Conservation (phyloP, 2,113 vertebrate species). For the Podarcis raffonei region DNA sequence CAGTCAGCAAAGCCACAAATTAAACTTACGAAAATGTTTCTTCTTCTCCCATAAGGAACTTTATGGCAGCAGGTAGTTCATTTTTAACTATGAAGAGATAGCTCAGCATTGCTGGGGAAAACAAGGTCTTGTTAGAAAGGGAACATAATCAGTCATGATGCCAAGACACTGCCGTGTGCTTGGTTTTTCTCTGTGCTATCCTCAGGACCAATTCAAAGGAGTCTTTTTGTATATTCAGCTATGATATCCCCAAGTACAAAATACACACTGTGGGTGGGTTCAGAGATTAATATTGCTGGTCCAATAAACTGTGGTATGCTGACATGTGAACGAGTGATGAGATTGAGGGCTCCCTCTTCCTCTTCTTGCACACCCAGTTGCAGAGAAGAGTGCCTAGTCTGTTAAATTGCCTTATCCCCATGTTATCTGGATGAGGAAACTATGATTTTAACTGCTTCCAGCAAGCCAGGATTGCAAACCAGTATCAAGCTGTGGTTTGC, state of each 20-base stretch:
- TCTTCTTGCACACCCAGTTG: background rate
- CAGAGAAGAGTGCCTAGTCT: background rate
- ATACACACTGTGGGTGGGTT: background rate
- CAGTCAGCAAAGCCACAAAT: conserved; percentile 26
- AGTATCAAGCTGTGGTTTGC: background rate
- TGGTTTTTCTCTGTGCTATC: background rate
- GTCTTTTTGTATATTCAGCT: background rate
- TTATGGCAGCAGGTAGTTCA: conserved; percentile 93
- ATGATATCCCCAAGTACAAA: background rate
- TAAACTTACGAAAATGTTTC: conserved; percentile 74
- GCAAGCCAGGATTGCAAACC: background rate
- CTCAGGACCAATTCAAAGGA: background rate
- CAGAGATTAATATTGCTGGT: background rate
- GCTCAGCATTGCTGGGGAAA: conserved; percentile 90
- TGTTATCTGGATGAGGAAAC: too few species aligned
- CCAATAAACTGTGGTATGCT: background rate
- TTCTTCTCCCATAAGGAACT: conserved; percentile 78
- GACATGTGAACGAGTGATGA: background rate
- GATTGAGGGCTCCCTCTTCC: too few species aligned
- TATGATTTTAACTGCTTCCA: background rate
- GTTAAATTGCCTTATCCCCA: background rate
- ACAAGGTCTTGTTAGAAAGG: conserved; percentile 65
- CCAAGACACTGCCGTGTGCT: background rate
- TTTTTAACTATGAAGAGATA: conserved; percentile 98
- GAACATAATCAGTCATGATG: conserved; percentile 7